A percentile compares a stretch with the other conserved stretches of the same genome.
Conservation (phyloP, 2,113 vertebrate species). For the Odocoileus hemionus region DNA sequence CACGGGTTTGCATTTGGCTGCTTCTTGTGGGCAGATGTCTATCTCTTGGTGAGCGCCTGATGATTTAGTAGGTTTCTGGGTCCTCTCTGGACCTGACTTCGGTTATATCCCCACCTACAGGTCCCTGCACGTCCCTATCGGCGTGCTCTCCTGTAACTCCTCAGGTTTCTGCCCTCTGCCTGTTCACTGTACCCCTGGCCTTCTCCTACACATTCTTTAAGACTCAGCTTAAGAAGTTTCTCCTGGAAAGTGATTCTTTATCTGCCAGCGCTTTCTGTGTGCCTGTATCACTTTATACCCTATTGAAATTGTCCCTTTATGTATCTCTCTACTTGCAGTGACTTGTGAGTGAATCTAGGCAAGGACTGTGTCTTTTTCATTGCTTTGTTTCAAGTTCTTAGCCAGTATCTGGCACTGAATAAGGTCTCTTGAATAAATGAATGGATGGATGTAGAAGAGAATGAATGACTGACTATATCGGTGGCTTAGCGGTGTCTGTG, state of each 20-base stretch:
- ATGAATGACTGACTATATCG: background rate
- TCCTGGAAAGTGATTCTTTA: background rate
- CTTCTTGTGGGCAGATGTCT: background rate
- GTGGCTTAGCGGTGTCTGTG: background rate
- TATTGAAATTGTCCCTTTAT: background rate
- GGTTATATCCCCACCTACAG: rapidly evolving
- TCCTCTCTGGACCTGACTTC: background rate
- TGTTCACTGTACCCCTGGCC: rapidly evolving
- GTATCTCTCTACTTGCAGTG: background rate
- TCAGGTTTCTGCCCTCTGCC: background rate
- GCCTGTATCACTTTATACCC: background rate
- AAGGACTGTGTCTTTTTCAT: background rate
- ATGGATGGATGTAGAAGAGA: background rate
- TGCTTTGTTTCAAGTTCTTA: background rate
- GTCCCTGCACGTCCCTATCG: background rate
- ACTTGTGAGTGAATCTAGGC: background rate
- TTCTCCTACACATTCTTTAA: background rate
- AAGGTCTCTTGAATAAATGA: background rate
- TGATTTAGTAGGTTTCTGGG: background rate
- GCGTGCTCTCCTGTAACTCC: rapidly evolving
- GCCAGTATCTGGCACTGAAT: background rate
- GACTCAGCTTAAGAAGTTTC: background rate
- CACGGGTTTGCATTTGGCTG: background rate
- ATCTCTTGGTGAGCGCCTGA: background rate
- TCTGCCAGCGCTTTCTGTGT: background rate